Base-by-base conservation (phyloP, 1,140 invertebrate species). In the Drosophila auraria region DNA sequence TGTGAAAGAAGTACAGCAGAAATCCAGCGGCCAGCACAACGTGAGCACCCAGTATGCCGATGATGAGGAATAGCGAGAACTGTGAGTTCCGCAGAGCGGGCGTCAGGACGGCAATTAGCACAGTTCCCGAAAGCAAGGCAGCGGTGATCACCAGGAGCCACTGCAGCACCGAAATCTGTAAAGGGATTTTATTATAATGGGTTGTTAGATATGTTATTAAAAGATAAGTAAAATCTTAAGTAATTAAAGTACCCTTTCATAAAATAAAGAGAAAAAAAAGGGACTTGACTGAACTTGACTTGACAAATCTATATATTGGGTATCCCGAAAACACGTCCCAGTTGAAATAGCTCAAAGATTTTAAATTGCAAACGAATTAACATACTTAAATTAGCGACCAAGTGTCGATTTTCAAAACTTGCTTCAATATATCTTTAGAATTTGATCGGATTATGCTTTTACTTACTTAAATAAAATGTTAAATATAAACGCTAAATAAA, bases 131-230 rank as follows among this genome's bases (percentile, higher is more conserved):
- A 6, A 99, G 92, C 33, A 96, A 92, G 15, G 97, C 96, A 3
- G 97, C 97, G 68, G 97, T 93, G 47, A 97, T 93, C 0, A 98
- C 97, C 45, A 99, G 94, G 27, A 96, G 81, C 98, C 98, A 99
- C 84, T 98, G 98, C 17, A 99, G 94, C 95, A 96, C 96, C 5
- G 94, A 94, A 9, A 98, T 94, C 93, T 96, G 95, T 9, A 70
- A 72, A n/a, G 8, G 3, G 27, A 14, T 38, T 14, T 1, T 1
- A 49, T 40, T 40, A 42, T 38, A 14, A 60, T 23, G 2, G 6
- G 2, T 57, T 9, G 8, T 9, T 33, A 33, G 30, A 33, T 33
- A 33, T 9, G 8, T 9, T 8, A 33, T 33, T 9, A 3, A 2
- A 9, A 5, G 14, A 14, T 40, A 15, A 15, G 0, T 47, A 5